Percentiles rank a stretch among this genome's conserved stretches.
These are phyloP conservation scores for Ichneumoninae sp. DNA, from an alignment of 2,888 invertebrate species.

Conservation along the genomic window DNA sequence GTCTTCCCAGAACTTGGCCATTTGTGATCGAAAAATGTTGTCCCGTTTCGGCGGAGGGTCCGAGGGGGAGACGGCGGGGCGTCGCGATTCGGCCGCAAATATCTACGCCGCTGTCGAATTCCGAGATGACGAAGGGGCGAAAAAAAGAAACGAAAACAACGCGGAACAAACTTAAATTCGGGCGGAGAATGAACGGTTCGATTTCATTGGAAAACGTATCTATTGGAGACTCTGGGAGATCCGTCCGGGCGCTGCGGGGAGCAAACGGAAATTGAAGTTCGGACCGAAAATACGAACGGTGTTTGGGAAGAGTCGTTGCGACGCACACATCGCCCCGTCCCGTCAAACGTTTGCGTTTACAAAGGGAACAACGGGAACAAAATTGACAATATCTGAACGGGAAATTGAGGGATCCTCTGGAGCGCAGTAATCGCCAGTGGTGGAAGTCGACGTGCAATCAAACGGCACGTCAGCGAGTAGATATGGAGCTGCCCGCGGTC, in stretches of 20 bases:
- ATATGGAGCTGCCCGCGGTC: background rate
- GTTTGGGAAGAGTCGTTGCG: background rate
- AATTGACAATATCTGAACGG: slow-evolving; percentile 5
- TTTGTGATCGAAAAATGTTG: slow-evolving; percentile 13
- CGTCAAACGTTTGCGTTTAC: slow-evolving; percentile 7
- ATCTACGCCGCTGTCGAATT: background rate
- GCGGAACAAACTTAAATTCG: slow-evolving; percentile 5
- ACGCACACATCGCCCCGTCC: background rate
- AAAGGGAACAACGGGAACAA: background rate
- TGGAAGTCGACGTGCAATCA: slow-evolving; percentile 1
- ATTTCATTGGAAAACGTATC: slow-evolving; percentile 7
- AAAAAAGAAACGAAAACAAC: background rate
- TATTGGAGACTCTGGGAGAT: background rate
- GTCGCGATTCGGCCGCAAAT: background rate
- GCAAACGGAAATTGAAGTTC: slow-evolving; percentile 29
- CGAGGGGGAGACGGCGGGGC: background rate
- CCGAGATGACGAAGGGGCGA: background rate
- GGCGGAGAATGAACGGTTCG: slow-evolving; percentile 8
- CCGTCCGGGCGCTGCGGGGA: background rate
- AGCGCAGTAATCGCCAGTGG: background rate
- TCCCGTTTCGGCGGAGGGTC: background rate
- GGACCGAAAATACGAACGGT: slow-evolving; percentile 1
- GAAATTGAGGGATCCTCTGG: background rate
- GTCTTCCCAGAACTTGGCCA: slow-evolving; percentile 31
- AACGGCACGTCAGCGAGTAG: background rate